Conservation (phyloP, 30 jellyfish, hydroid and myxozoan species). For the Aurelia sp. region DNA sequence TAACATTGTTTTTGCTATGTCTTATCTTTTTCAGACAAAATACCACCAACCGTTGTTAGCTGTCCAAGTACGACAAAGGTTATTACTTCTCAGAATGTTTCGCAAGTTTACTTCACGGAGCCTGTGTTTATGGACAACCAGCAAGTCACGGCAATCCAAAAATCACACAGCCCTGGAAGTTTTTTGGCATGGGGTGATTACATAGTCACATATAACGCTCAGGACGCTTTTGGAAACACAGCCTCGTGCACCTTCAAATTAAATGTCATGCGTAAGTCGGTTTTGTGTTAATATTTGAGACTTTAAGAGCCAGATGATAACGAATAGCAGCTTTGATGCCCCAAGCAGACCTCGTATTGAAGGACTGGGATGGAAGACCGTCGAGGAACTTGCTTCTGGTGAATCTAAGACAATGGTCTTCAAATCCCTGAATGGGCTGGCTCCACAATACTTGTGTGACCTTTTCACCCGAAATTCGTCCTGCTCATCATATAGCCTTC, state of each 20-base stretch:
- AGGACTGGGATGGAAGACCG: too few species aligned
- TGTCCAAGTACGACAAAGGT: constrained; percentile 75
- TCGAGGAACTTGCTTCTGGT: too few species aligned
- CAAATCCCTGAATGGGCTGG: too few species aligned
- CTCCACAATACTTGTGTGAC: too few species aligned
- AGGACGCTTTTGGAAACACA: constrained; percentile 85
- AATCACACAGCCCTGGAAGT: constrained; percentile 86
- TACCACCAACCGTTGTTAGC: constrained; percentile 78
- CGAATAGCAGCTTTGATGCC: too few species aligned
- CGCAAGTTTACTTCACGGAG: constrained; percentile 73
- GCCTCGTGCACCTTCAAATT: constrained; percentile 87
- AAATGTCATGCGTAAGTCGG: constrained; percentile 85
- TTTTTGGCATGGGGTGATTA: constrained; percentile 90
- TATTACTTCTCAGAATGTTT: constrained; percentile 21
- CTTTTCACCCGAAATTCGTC: too few species aligned
- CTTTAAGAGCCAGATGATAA: too few species aligned
- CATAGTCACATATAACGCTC: constrained; percentile 81
- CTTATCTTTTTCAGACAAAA: constrained; percentile 60
- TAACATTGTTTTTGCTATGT: too few species aligned
- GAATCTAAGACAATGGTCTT: too few species aligned
- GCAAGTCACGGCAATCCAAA: constrained; percentile 50
- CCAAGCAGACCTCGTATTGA: neutral
- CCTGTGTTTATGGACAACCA: constrained; percentile 90
- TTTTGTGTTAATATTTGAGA: neutral
- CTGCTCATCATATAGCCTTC: too few species aligned